These are phyloP conservation scores for Neogobius melanostomus DNA, from an alignment of 2,113 vertebrate species.

Conservation along the genomic window DNA sequence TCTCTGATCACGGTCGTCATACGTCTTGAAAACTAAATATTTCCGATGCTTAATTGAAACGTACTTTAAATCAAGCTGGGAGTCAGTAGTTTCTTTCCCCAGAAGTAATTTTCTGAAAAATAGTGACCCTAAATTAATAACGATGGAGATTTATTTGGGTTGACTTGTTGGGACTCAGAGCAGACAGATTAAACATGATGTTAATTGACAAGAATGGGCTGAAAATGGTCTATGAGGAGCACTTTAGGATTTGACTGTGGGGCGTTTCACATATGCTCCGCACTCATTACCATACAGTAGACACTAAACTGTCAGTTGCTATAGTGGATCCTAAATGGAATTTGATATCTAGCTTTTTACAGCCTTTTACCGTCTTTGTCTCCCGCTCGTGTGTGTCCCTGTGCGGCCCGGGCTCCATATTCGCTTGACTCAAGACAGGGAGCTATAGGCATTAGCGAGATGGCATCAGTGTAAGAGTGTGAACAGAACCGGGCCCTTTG, in stretches of 20 bases:
- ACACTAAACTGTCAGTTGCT: constrained; percentile 10
- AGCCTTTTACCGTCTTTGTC: constrained; percentile 20
- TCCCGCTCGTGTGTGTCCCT: constrained; percentile 29
- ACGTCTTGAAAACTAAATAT: constrained; percentile 14
- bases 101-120: constrained; percentile 4
- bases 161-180: constrained; percentile 14
- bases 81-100: constrained; percentile 9
- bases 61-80: constrained; percentile 19
- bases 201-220: constrained; percentile 31
- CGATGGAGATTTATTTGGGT: constrained; percentile 14
- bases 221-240: constrained; percentile 11
- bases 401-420: constrained; percentile 8
- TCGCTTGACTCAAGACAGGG: background rate
- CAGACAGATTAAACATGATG: constrained; percentile 26
- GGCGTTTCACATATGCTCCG: background rate
- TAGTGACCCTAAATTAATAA: constrained; percentile 13
- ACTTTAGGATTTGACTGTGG: constrained; percentile 22
- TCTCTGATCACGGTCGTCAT: constrained; percentile 31
- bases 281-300: constrained; percentile 13
- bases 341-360: constrained; percentile 19
- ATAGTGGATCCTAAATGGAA: constrained; percentile 20
- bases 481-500: constrained; percentile 40
- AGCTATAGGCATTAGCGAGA: constrained; percentile 15
- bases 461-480: constrained; percentile 22
- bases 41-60: constrained; percentile 12